phyloP scores from a whole-genome alignment of 2,888 invertebrate genomes.

The Serrognathus titanus region DNA sequence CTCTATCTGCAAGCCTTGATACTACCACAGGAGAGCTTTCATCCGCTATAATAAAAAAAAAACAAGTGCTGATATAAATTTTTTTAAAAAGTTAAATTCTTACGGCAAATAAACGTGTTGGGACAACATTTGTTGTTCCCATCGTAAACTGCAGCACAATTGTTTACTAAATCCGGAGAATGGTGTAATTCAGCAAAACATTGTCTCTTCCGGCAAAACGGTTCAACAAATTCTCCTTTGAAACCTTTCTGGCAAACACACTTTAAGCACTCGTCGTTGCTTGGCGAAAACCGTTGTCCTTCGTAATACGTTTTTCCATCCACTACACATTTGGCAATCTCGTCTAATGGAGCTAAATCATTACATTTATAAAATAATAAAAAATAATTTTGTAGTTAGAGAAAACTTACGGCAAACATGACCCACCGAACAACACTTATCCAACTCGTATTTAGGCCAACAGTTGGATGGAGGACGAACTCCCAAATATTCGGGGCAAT shows the following conservation, averaged over 20 bases:
- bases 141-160: slow-evolving; percentile 27
- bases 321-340: slow-evolving; percentile 16
- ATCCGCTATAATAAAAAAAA: too few relatives aligned
- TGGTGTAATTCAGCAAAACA: slow-evolving; percentile 22
- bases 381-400: neutral
- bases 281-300: slow-evolving; percentile 20
- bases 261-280: slow-evolving; percentile 17
- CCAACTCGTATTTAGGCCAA: slow-evolving; percentile 14
- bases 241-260: slow-evolving; percentile 27
- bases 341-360: slow-evolving; percentile 13
- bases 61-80: too few relatives aligned
- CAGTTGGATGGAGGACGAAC: slow-evolving; percentile 11
- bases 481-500: slow-evolving; percentile 28
- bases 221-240: slow-evolving; percentile 22
- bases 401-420: slow-evolving; percentile 20
- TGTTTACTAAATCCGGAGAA: slow-evolving; percentile 17
- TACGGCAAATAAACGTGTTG: slow-evolving; percentile 25
- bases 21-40: too few relatives aligned
- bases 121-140: slow-evolving; percentile 22
- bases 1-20: too few relatives aligned
- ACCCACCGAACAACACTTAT: slow-evolving; percentile 21
- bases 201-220: slow-evolving; percentile 22
- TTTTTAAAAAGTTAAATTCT: slow-evolving; percentile 7
- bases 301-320: slow-evolving; percentile 19
- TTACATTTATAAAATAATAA: neutral